Percentiles rank a stretch among this genome's conserved stretches.
Evolutionary conservation across 92 coral and sea anemone genomes (phyloP).

Genomic region (Parazoanthus atlanticus): DNA sequence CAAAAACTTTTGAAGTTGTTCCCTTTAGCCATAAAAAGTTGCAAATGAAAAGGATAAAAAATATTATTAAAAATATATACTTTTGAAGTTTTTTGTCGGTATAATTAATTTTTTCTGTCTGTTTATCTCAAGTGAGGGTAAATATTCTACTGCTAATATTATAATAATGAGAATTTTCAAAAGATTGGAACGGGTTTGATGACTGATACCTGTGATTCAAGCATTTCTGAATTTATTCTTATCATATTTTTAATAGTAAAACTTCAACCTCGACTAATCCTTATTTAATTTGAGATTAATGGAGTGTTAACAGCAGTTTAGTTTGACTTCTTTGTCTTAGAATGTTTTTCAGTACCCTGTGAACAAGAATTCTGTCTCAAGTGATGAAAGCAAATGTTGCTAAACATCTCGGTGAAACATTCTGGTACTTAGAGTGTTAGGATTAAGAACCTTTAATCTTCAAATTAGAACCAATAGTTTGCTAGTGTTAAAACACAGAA

Average conservation of each 20-base stretch:
- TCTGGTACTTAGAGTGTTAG: background rate
- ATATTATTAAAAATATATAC: background rate
- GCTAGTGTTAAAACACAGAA: background rate
- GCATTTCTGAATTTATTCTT: conserved; percentile 8
- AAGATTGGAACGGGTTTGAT: background rate
- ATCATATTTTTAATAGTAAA: background rate
- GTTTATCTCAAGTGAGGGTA: conserved; percentile 7
- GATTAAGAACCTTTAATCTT: background rate
- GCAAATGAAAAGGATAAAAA: background rate
- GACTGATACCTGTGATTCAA: background rate
- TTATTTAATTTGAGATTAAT: conserved; percentile 5
- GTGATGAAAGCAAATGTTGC: background rate
- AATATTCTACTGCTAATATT: background rate
- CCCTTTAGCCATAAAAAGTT: background rate
- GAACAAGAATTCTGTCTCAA: background rate
- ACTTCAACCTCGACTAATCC: background rate
- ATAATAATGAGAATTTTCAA: background rate
- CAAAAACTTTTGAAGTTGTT: background rate
- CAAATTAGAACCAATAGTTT: background rate
- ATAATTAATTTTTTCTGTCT: background rate
- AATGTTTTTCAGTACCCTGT: background rate
- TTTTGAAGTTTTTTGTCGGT: background rate
- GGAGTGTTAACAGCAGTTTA: conserved; percentile 1
- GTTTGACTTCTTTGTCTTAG: background rate
- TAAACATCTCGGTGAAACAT: background rate